phyloP scores from a whole-genome alignment of 35 echinoderm and acorn worm species.

The Holothuria glaberrima region DNA sequence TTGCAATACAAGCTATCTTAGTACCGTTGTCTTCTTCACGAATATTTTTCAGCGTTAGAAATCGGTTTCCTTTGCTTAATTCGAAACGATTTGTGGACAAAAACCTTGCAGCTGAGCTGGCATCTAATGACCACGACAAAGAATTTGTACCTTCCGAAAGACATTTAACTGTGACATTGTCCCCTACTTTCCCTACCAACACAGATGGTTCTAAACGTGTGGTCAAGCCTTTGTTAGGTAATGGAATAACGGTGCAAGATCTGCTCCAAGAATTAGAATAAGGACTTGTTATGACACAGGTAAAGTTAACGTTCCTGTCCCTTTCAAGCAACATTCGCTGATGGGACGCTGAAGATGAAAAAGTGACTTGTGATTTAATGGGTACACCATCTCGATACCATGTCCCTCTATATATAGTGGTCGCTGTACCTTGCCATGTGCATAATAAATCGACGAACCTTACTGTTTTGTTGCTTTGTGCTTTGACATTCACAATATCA shows the following conservation, averaged over 20 bases:
- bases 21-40: neutral
- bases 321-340: neutral
- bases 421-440: neutral
- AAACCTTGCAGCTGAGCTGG: neutral
- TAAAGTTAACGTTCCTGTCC: neutral
- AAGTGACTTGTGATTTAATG: neutral
- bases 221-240: neutral
- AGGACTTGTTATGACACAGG: conserved; percentile 37
- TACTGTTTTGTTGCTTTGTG: neutral
- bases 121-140: conserved; percentile 14
- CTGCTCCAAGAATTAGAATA: conserved; percentile 12
- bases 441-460: conserved; percentile 7
- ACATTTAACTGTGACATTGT: neutral
- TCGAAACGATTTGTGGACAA: conserved; percentile 10
- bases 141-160: neutral
- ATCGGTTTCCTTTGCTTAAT: neutral
- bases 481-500: neutral
- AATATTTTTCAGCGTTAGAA: neutral
- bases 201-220: neutral
- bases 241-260: conserved; percentile 25
- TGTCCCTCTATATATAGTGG: neutral
- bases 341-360: neutral
- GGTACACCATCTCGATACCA: conserved; percentile 19
- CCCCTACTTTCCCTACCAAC: neutral
- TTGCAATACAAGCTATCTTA: neutral